phyloP scores from a whole-genome alignment of 2,888 invertebrate species.

The Cabera pusaria region DNA sequence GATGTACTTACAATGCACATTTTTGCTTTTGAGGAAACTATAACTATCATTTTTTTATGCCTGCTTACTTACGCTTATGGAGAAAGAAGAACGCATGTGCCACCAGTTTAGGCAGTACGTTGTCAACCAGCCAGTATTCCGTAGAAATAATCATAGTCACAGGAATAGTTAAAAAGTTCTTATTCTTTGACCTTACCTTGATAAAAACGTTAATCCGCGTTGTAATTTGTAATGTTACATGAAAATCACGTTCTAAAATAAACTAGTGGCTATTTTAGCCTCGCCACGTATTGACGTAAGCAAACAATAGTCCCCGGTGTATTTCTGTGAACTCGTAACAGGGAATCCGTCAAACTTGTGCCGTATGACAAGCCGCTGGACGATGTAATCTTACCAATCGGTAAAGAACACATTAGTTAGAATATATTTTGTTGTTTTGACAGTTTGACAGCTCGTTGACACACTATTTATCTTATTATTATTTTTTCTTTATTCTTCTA shows the following conservation, averaged over 20 bases:
- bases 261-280: slow-evolving; percentile 23
- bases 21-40: too few species aligned
- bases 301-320: slow-evolving; percentile 59
- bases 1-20: too few species aligned
- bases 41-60: too few species aligned
- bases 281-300: slow-evolving; percentile 51
- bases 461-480: slow-evolving; percentile 8
- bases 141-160: too few species aligned
- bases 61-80: too few species aligned
- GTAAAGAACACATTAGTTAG: slow-evolving; percentile 1
- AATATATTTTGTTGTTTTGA: slow-evolving; percentile 33
- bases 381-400: slow-evolving; percentile 9
- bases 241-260: slow-evolving; percentile 31
- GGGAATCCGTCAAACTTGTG: slow-evolving; percentile 40
- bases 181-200: slow-evolving; percentile 11
- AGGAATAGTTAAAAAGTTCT: too few species aligned
- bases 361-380: slow-evolving; percentile 16
- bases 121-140: too few species aligned
- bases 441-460: slow-evolving; percentile 28
- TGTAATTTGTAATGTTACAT: slow-evolving; percentile 27
- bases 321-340: slow-evolving; percentile 42
- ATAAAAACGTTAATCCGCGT: slow-evolving; percentile 12
- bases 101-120: too few species aligned
- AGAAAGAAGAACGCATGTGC: too few species aligned
- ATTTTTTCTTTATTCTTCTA: too few species aligned